These are phyloP conservation scores for Porites evermanni DNA, from an alignment of 92 coral and sea anemone genomes.

Conservation along the genomic window DNA sequence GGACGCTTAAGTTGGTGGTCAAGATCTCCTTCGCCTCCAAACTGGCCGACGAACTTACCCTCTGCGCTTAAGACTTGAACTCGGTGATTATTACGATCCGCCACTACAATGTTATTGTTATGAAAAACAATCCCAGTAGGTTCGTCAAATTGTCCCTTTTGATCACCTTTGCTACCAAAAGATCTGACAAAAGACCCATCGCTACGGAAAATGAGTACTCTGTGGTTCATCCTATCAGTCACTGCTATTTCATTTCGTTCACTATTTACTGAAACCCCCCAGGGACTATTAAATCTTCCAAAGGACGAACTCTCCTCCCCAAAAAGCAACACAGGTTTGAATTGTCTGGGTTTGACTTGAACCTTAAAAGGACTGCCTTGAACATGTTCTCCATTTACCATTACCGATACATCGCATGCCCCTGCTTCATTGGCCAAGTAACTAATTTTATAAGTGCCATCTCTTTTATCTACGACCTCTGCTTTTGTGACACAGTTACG, in stretches of 20 bases:
- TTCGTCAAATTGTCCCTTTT: conserved; percentile 6
- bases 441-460: conserved; percentile 1
- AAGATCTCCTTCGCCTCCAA: conserved; percentile 9
- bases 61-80: conserved; percentile 10
- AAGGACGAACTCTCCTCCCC: conserved; percentile 35
- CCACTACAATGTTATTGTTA: background rate
- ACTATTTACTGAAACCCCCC: conserved; percentile 19
- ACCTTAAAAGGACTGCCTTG: no score
- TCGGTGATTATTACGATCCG: background rate
- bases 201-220: conserved; percentile 7
- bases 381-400: no score
- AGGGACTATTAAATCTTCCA: conserved; percentile 7
- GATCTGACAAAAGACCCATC: background rate
- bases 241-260: conserved; percentile 23
- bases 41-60: conserved; percentile 10
- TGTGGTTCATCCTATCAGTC: conserved; percentile 13
- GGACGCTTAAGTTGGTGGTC: no score
- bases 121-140: conserved; percentile 7
- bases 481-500: background rate
- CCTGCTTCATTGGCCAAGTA: conserved; percentile 49
- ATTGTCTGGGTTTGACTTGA: no score
- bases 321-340: conserved; percentile 9
- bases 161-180: background rate
- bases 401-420: no score
- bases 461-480: conserved; percentile 6